phyloP scores from a whole-genome alignment of 2,113 vertebrate genomes.

The Origma solitaria region DNA sequence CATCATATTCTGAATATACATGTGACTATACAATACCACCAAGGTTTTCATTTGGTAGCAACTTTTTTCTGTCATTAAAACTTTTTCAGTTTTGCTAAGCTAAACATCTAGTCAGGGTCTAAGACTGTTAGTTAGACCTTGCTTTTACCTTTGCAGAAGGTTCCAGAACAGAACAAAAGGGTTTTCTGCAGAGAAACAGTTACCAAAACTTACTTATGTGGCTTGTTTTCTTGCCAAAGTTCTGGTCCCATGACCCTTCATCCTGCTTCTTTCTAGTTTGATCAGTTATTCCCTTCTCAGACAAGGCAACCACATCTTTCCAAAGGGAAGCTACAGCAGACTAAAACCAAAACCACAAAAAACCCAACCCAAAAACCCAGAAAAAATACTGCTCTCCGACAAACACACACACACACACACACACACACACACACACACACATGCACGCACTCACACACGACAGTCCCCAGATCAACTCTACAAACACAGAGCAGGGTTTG shows the following conservation, averaged over 20 bases:
- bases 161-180: not conserved
- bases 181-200: not conserved
- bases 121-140: not conserved
- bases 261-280: not conserved
- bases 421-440: not conserved
- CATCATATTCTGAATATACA: not conserved
- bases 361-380: accelerated
- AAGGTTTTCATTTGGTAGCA: not conserved
- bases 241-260: not conserved
- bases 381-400: not conserved
- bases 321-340: not conserved
- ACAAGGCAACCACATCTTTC: not conserved
- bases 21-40: not conserved
- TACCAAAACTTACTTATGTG: not conserved
- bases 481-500: not conserved
- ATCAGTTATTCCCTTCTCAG: not conserved
- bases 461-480: not conserved
- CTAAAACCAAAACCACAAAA: not conserved
- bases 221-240: not conserved
- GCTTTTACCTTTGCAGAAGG: not conserved
- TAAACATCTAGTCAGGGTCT: not conserved
- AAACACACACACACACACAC: not conserved
- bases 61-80: not conserved
- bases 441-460: not conserved
- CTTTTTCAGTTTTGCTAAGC: not conserved